These are phyloP conservation scores for Diploscapter pachys DNA, from an alignment of 1,140 invertebrate species.

Conservation along the genomic window DNA sequence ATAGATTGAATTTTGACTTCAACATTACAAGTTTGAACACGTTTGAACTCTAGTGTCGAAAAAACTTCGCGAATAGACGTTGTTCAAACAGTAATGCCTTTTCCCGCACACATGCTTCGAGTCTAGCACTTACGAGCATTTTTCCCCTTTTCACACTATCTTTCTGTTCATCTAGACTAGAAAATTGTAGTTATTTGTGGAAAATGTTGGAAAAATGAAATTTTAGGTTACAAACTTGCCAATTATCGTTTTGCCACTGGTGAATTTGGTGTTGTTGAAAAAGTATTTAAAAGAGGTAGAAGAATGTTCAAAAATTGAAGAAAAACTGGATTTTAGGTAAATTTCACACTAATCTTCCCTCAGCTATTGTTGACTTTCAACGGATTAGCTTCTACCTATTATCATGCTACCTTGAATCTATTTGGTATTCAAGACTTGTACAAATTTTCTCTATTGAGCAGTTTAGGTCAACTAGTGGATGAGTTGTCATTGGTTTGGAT, in stretches of 20 bases:
- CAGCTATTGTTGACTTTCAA: constrained; percentile 53
- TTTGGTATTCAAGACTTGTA: constrained; percentile 31
- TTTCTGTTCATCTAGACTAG: too few relatives aligned
- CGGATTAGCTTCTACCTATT: constrained; percentile 54
- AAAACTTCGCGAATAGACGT: not conserved
- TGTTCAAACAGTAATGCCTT: not conserved
- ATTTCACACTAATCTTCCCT: constrained; percentile 45
- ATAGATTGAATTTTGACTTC: constrained; percentile 4
- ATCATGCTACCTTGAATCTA: constrained; percentile 53
- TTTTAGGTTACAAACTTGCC: constrained; percentile 52
- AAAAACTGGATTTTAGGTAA: constrained; percentile 38
- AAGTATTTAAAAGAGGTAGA: constrained; percentile 41
- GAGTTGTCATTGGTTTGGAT: constrained; percentile 51
- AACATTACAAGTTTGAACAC: not conserved
- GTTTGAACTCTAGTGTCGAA: not conserved
- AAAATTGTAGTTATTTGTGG: not conserved
- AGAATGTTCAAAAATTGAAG: not conserved
- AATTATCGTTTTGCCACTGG: constrained; percentile 50
- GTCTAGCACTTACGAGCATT: too few relatives aligned
- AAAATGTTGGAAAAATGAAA: not conserved
- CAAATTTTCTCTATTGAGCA: not conserved
- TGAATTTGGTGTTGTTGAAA: constrained; percentile 49
- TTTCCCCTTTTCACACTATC: too few relatives aligned
- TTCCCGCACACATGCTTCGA: too few relatives aligned
- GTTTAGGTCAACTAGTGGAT: constrained; percentile 54